Evolutionary conservation across 2,797 vertebrate species (phyloP).

Genomic region (Cephalopachus bancanus): DNA sequence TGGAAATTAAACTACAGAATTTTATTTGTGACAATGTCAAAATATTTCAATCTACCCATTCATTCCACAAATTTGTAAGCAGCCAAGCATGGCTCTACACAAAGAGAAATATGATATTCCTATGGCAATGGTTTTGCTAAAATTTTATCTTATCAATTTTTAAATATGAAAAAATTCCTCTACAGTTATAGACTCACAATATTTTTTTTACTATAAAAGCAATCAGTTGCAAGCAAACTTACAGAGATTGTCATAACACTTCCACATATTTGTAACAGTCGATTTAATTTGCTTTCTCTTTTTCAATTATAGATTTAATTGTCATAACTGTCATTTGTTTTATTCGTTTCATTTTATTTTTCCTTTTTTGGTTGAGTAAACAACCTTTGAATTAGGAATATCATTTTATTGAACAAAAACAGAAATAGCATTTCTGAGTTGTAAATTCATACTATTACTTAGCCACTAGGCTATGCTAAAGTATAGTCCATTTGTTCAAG

Average conservation of each 20-base stretch:
- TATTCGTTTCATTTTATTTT: constrained; percentile 43
- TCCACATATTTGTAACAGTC: background rate
- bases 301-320: background rate
- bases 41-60: background rate
- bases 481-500: constrained; percentile 75
- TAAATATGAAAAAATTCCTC: background rate
- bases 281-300: constrained; percentile 4
- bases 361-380: constrained; percentile 32
- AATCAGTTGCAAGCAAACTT: background rate
- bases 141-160: background rate
- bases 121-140: background rate
- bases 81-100: background rate
- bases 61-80: background rate
- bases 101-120: background rate
- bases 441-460: constrained; percentile 71
- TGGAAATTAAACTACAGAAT: background rate
- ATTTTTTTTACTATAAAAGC: background rate
- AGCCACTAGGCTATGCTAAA: constrained; percentile 90
- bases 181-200: background rate
- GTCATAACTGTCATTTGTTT: background rate
- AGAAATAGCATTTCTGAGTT: background rate
- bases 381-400: constrained; percentile 53
- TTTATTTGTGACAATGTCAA: constrained; percentile 1
- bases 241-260: background rate
- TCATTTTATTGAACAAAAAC: background rate